phyloP scores from a whole-genome alignment of 2,797 vertebrate species.

The Poecilia picta region DNA sequence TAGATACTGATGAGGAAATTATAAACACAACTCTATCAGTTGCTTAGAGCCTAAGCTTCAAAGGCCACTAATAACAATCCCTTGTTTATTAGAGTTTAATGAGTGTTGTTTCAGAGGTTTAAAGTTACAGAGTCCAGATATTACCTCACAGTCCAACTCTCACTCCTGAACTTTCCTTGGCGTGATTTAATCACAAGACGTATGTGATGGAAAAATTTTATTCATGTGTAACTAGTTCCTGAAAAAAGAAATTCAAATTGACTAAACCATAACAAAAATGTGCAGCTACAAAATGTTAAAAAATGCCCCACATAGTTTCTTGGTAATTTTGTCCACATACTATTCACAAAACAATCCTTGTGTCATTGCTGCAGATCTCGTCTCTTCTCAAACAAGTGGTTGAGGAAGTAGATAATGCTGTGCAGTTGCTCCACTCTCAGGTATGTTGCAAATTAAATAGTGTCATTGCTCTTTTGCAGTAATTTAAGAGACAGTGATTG shows the following conservation, averaged over 20 bases:
- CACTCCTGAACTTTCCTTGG: conserved; percentile 1
- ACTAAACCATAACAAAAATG: background rate
- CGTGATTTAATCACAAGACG: background rate
- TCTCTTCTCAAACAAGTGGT: conserved; percentile 39
- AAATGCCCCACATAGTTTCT: background rate
- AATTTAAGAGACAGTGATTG: background rate
- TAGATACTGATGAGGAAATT: background rate
- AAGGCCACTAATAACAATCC: background rate
- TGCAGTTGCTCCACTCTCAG: conserved; percentile 68
- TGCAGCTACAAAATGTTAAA: background rate
- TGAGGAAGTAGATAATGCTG: conserved; percentile 60
- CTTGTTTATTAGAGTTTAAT: conserved; percentile 11
- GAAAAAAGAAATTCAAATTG: background rate
- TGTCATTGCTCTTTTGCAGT: background rate
- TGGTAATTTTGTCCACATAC: background rate
- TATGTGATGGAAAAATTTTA: background rate
- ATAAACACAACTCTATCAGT: background rate
- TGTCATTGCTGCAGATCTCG: conserved; percentile 40
- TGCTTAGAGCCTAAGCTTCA: background rate
- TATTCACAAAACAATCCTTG: background rate
- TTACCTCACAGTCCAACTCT: background rate
- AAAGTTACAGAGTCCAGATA: conserved; percentile 5
- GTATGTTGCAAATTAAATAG: conserved; percentile 36
- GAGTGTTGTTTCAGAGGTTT: background rate
- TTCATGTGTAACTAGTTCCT: background rate